These are phyloP conservation scores for Protaetia brevitarsis DNA, from an alignment of 1,140 invertebrate genomes.

Conservation along the genomic window DNA sequence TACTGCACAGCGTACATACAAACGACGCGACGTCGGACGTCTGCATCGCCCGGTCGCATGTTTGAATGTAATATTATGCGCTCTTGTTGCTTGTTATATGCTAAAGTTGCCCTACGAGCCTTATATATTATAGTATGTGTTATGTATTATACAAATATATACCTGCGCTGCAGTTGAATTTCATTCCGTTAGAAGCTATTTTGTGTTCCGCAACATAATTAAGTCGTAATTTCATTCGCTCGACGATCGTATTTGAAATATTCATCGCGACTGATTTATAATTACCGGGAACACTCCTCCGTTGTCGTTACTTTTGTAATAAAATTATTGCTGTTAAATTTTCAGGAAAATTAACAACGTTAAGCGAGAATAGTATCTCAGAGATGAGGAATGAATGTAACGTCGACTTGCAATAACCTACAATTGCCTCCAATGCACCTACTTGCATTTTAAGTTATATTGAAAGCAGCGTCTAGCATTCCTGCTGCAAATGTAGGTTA, in stretches of 20 bases:
- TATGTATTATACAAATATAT: not conserved
- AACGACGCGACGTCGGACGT: not conserved
- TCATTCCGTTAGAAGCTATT: conserved; percentile 16
- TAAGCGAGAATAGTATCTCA: too few relatives aligned
- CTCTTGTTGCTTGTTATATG: too few relatives aligned
- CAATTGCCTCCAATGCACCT: too few relatives aligned
- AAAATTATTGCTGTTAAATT: too few relatives aligned
- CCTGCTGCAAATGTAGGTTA: too few relatives aligned
- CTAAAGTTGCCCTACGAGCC: too few relatives aligned
- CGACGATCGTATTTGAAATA: not conserved
- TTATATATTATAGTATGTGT: not conserved
- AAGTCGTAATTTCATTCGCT: conserved; percentile 6
- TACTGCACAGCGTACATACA: too few relatives aligned
- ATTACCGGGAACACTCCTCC: not conserved
- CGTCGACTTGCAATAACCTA: too few relatives aligned
- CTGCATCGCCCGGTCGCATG: not conserved
- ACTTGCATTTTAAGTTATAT: too few relatives aligned
- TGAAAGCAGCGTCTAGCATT: too few relatives aligned
- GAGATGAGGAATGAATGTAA: too few relatives aligned
- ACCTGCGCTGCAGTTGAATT: not conserved
- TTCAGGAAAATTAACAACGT: too few relatives aligned
- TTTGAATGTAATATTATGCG: conserved; percentile 5
- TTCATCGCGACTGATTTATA: not conserved
- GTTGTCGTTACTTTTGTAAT: not conserved
- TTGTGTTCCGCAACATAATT: conserved; percentile 21